Evolutionary conservation across 2,888 invertebrate species (phyloP), one percentile per base, ranked within the genome.

Genomic region (Callinectes sapidus): DNA sequence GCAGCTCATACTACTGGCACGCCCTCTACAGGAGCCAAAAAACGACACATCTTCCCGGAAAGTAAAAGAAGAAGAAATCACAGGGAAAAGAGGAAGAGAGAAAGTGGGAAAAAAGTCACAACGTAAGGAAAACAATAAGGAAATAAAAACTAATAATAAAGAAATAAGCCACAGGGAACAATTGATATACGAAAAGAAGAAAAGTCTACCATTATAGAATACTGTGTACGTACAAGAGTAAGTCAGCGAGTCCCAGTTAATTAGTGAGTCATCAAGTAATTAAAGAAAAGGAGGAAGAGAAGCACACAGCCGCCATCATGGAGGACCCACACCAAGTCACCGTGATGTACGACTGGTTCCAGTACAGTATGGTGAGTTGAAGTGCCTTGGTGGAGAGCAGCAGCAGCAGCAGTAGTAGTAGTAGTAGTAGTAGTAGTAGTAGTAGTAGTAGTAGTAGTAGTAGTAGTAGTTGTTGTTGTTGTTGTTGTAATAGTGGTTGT

Each of bases 331-430:
- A 92, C 39, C 90, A 92, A 10, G 48, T 92, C 18, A 54, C 71
- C 16, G 81, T 90, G 23, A 92, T 92, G 92, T 92, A 92, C 87
- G 66, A 81, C 28, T 92, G 92, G 92, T 92, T 92, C 55, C 61
- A 90, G 81, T 92, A 90, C 61, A 92, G 92, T 87, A 87, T 92
- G 87, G 92, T 92, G 48, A 92, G 92, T 90, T 16, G 85, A 77
- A 10, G 16, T 23, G 23, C 18, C 32, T 5, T 23, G 88, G 6
- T 8, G 23, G 55, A 48, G 5, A 39, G 13, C 18, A 86, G 71
- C 39, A 8, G 42, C 39, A 39, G 42, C 18, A 39, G 42, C 39
- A 39, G 42, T 86, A 39, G 42, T 71, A 28, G 71, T 71, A 71
- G 71, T 28, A 28, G 28, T 71, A 28, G 71, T 28, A 71, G 71